phyloP scores from a whole-genome alignment of 2,888 invertebrate genomes.

The Bruchidius siliquastri region DNA sequence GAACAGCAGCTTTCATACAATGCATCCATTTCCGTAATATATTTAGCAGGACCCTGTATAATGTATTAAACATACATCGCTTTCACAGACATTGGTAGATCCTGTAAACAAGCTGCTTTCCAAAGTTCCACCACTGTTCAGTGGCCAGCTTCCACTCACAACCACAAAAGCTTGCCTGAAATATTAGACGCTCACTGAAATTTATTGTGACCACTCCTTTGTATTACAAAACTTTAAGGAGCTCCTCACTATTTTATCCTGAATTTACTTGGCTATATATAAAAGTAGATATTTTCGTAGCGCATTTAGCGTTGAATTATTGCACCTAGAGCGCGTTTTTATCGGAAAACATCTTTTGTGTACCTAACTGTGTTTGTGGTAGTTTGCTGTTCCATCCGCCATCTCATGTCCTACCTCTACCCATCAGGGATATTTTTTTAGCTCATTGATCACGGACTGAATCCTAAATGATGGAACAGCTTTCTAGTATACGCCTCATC shows the following conservation, averaged over 20 bases:
- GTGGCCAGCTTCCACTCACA: constrained; percentile 30
- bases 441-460: too few relatives aligned
- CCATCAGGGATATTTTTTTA: too few relatives aligned
- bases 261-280: constrained; percentile 15
- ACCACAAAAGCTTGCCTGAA: constrained; percentile 30
- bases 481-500: too few relatives aligned
- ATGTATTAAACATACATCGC: too few relatives aligned
- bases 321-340: background rate
- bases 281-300: background rate
- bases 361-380: background rate
- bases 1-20: too few relatives aligned
- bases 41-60: too few relatives aligned
- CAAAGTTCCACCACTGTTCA: constrained; percentile 7
- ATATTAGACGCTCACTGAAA: constrained; percentile 34
- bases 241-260: constrained; percentile 29
- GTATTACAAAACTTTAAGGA: constrained; percentile 33
- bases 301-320: background rate
- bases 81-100: background rate
- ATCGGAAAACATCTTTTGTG: background rate
- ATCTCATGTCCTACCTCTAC: too few relatives aligned
- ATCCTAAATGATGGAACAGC: too few relatives aligned
- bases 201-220: constrained; percentile 32
- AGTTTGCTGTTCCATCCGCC: background rate
- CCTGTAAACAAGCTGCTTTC: background rate
- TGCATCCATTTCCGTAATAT: too few relatives aligned